Evolutionary conservation across 2,797 vertebrate species (phyloP).

Genomic region (Urosaurus nigricauda): DNA sequence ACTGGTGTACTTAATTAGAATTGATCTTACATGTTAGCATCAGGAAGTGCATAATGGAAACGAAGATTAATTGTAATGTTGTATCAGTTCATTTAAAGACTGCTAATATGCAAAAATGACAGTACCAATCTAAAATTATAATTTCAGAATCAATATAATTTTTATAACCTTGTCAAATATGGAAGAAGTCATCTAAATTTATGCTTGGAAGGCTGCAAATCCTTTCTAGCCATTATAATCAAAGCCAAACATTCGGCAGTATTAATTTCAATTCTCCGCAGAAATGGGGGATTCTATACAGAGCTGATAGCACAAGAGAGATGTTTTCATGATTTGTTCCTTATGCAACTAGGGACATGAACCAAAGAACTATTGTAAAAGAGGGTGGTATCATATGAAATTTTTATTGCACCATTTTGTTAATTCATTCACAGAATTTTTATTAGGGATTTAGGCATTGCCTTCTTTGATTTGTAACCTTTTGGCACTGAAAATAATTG

Average conservation of each 20-base stretch:
- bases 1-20: conserved; percentile 75
- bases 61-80: conserved; percentile 78
- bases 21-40: conserved; percentile 77
- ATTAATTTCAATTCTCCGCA: conserved; percentile 64
- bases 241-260: conserved; percentile 63
- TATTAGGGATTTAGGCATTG: not conserved
- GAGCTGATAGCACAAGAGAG: conserved; percentile 47
- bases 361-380: not conserved
- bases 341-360: conserved; percentile 15
- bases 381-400: not conserved
- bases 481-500: not conserved
- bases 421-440: not conserved
- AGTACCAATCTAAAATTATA: conserved; percentile 79
- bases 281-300: conserved; percentile 62
- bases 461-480: not conserved
- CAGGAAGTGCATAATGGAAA: conserved; percentile 77
- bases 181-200: conserved; percentile 76
- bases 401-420: not conserved
- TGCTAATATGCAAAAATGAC: conserved; percentile 77
- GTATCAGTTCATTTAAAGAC: conserved; percentile 79
- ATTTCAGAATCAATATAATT: conserved; percentile 80
- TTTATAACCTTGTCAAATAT: conserved; percentile 77
- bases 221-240: conserved; percentile 72
- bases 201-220: conserved; percentile 73
- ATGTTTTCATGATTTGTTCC: conserved; percentile 37